Evolutionary conservation across 2,797 vertebrate species (phyloP).

Genomic region (Coregonus suidteri): DNA sequence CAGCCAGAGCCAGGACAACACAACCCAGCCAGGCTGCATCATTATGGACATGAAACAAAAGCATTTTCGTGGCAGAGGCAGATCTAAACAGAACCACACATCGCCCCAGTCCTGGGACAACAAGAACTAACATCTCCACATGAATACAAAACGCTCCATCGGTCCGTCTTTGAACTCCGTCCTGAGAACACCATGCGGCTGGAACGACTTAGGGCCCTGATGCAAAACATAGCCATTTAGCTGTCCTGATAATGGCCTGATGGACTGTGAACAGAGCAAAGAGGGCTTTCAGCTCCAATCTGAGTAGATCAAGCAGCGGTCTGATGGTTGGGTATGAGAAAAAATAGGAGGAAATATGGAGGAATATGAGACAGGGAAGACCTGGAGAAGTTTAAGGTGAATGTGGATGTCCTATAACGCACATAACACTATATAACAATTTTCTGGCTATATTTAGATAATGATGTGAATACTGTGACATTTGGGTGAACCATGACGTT

Average conservation of each 20-base stretch:
- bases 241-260: constrained; percentile 23
- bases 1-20: no score
- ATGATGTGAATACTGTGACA: background rate
- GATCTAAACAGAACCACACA: constrained; percentile 45
- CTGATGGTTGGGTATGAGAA: constrained; percentile 10
- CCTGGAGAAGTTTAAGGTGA: background rate
- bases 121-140: background rate
- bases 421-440: background rate
- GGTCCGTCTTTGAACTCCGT: constrained; percentile 3
- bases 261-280: background rate
- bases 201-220: constrained; percentile 23
- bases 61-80: constrained; percentile 17
- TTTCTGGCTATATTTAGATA: background rate
- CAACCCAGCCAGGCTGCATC: constrained; percentile 18
- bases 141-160: background rate
- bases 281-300: constrained; percentile 32
- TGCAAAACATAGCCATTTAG: constrained; percentile 27
- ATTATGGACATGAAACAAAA: constrained; percentile 37
- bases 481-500: background rate
- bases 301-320: constrained; percentile 17
- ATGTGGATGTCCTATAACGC: background rate
- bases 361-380: background rate
- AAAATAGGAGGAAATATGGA: background rate
- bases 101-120: constrained; percentile 14
- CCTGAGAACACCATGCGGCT: constrained; percentile 25